Evolutionary conservation across 1,140 invertebrate genomes (phyloP), one percentile per base, ranked within the genome.

Genomic region (Heterodera schachtii): DNA sequence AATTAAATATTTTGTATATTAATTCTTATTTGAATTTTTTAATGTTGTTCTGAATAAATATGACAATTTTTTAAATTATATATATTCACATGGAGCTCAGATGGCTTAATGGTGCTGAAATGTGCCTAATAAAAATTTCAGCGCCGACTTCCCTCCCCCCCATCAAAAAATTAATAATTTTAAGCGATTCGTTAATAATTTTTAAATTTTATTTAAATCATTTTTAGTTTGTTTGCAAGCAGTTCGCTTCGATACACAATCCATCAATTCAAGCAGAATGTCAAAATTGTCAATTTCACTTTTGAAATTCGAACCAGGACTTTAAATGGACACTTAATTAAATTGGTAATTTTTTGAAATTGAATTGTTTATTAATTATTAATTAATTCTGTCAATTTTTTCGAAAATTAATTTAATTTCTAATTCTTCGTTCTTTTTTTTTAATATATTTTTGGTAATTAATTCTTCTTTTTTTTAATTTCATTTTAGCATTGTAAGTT

Each of bases 281-380:
- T 31, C 8, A 49, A 69, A 47, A 52, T 9, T 16, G 70, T 70
- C 43, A 84, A 77, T 43, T 78, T 90, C 9, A 82, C 83, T 5
- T 86, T 90, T 49, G 74, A 83, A 6, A 43, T 90, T 7, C 82
- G 88, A 44, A 89, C 89, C 9, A 81, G 89, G 3, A 82, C 84
- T 4, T 57, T 64, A 11, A 84, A 83, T 76, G 87, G 84, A n/a
- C 83, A 85, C 60, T 81, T 90, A 19, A 75, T 90, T 21, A 83
- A 86, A 44, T 64, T 89, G 69, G 83, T 86, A 6, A 77, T 69
- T 78, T 31, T 31, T 31, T n/a, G n/a, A n/a, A n/a, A n/a, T n/a
- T n/a, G n/a, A n/a, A n/a, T n/a, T n/a, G n/a, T n/a, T n/a, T n/a
- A n/a, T n/a, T n/a, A n/a, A n/a, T n/a, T n/a, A n/a, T n/a, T n/a